Conservation (phyloP, 1,140 invertebrate species). For the Mylabris phalerata region DNA sequence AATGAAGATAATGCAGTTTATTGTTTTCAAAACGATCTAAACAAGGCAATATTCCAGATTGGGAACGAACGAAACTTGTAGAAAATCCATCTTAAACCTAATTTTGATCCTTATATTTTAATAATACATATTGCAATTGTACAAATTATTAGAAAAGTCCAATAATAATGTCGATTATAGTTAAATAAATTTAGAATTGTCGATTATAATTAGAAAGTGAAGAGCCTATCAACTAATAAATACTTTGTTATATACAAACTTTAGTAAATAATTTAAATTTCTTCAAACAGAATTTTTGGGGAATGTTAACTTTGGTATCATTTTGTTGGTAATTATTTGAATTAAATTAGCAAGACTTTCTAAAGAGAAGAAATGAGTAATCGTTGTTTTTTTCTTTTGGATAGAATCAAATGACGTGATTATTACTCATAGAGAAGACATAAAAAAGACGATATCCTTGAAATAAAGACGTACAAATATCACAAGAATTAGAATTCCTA, state of each 20-base stretch:
- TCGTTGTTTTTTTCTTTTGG: background rate
- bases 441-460: background rate
- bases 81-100: conserved; percentile 11
- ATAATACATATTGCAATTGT: conserved; percentile 31
- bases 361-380: too few relatives aligned
- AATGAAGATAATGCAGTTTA: background rate
- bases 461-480: too few relatives aligned
- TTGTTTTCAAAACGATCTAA: too few relatives aligned
- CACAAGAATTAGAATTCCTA: too few relatives aligned
- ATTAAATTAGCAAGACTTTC: conserved; percentile 1
- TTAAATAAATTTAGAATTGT: conserved; percentile 4
- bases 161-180: too few relatives aligned
- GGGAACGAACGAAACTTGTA: conserved; percentile 3
- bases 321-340: conserved; percentile 41
- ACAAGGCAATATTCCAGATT: too few relatives aligned
- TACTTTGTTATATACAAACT: conserved; percentile 39
- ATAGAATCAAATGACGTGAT: background rate
- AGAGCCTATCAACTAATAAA: conserved; percentile 34
- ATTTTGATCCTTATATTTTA: conserved; percentile 21
- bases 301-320: conserved; percentile 48
- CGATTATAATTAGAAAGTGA: conserved; percentile 13
- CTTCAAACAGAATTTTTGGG: conserved; percentile 41
- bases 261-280: conserved; percentile 38
- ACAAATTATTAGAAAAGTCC: conserved; percentile 21
- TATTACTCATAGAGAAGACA: background rate